Base-by-base conservation (phyloP, 2,113 vertebrate species). In the Varanus salvator region DNA sequence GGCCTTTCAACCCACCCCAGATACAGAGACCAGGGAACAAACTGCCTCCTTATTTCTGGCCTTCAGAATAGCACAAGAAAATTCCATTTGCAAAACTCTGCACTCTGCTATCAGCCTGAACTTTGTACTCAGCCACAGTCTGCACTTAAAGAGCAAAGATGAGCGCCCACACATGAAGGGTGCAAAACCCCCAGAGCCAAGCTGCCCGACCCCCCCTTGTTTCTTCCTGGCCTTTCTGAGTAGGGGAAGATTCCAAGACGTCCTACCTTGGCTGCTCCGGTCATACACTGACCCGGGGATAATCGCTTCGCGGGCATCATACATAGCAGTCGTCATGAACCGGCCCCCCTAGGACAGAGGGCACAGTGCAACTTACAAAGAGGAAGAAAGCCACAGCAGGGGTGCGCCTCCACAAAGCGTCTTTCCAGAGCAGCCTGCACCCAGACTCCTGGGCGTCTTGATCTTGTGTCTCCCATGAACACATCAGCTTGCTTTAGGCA, bases 301-400 rank as follows among this genome's bases (percentile, higher is more conserved):
- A 87, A 99, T 98, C 8, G 99, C 99, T 94, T 99, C 99, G 0
- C 99, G 97, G 1, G 99, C 99, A 25, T 99, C 99, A 0, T 99
- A 99, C 99, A 99, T 99, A 44, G 99, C 99, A 8, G 98, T 99
- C 25, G 98, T 99, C 99, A 99, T 99, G 96, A 99, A 99, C 19
- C 99, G 98, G 8, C 98, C 99, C 1, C 99, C 99, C 99, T 99
- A 94, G 14, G 93, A 92, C 81, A 6, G n/a, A 29, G 19, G 8
- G 38, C 14, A 2, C 25, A 29, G 38, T 9, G 3, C 76, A 44
- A 77, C 31, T 0, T 11, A 60, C 25, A 29, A 29, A 76, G 52
- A 44, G 7, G 52, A 54, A 54, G 9, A 9, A 54, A n/a, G n/a
- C n/a, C n/a, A n/a, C n/a, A n/a, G n/a, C 29, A 27, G 68, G 27